phyloP scores from a whole-genome alignment of 2,113 vertebrate genomes.

The Uropsilus gracilis region DNA sequence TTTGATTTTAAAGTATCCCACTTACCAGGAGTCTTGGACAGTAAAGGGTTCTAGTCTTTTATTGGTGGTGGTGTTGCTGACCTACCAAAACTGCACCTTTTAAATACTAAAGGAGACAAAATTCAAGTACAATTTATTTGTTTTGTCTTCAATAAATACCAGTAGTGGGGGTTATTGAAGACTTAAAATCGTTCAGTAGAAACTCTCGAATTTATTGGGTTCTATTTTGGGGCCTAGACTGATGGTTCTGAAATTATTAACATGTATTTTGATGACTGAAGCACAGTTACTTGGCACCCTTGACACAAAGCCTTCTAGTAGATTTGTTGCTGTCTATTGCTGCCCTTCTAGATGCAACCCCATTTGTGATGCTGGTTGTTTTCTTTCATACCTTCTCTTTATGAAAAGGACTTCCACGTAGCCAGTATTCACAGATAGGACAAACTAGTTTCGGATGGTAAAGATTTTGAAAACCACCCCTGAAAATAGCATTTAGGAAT shows the following conservation, averaged over 20 bases:
- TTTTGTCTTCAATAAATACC: background rate
- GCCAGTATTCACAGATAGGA: background rate
- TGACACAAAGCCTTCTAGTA: conserved; percentile 34
- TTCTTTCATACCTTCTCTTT: background rate
- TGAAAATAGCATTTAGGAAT: conserved; percentile 29
- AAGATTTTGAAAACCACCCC: background rate
- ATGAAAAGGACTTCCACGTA: background rate
- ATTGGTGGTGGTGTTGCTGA: conserved; percentile 22
- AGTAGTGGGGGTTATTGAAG: background rate
- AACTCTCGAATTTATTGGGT: background rate
- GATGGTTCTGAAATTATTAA: conserved; percentile 57
- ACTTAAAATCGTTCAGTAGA: conserved; percentile 19
- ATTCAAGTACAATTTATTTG: conserved; percentile 18
- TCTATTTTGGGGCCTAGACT: background rate
- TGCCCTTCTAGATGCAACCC: conserved; percentile 27
- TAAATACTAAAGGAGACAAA: conserved; percentile 15
- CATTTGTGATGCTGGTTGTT: background rate
- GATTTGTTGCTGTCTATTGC: conserved; percentile 45
- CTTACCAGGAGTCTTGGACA: background rate
- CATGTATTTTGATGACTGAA: conserved; percentile 43
- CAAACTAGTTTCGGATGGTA: background rate
- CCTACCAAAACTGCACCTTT: conserved; percentile 1
- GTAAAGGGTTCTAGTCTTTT: background rate
- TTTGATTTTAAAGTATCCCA: conserved; percentile 14
- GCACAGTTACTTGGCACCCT: conserved; percentile 41